Evolutionary conservation across 2,113 vertebrate genomes (phyloP).

Genomic region (Ancistrus triradiatus): DNA sequence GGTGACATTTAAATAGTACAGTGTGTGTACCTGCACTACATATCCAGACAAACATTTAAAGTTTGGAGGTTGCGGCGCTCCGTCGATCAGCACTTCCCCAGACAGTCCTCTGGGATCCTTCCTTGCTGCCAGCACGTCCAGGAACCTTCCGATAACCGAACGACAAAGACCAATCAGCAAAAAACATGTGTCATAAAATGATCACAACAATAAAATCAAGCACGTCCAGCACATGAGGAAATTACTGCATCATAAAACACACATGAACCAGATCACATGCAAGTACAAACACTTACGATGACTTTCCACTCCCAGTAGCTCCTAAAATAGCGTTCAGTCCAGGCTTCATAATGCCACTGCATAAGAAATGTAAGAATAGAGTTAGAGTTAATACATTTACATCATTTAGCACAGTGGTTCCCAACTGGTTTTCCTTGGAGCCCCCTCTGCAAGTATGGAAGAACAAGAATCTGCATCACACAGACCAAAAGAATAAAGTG

Average conservation of each 20-base stretch:
- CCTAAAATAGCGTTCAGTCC: conserved; percentile 94
- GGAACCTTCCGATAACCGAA: conserved; percentile 56
- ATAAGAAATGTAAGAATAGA: conserved; percentile 42
- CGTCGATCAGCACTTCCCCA: conserved; percentile 79
- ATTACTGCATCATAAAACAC: background rate
- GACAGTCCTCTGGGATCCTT: conserved; percentile 77
- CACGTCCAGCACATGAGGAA: background rate
- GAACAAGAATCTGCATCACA: too few species aligned
- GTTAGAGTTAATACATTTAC: too few species aligned
- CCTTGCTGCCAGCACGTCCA: conserved; percentile 67
- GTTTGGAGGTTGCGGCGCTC: conserved; percentile 73
- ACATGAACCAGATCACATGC: background rate
- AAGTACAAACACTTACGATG: conserved; percentile 80
- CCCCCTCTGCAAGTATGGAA: too few species aligned
- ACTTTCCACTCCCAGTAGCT: conserved; percentile 91
- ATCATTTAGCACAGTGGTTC: too few species aligned
- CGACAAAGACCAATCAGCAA: background rate
- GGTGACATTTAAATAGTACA: too few species aligned
- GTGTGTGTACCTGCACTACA: conserved; percentile 74
- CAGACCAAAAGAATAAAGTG: too few species aligned
- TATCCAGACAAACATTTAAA: conserved; percentile 84
- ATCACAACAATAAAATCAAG: background rate
- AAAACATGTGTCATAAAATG: background rate
- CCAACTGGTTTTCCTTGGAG: too few species aligned
- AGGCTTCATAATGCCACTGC: conserved; percentile 88